Base-by-base conservation (phyloP, 2,797 vertebrate genomes). In the Periophthalmus magnuspinnatus region DNA sequence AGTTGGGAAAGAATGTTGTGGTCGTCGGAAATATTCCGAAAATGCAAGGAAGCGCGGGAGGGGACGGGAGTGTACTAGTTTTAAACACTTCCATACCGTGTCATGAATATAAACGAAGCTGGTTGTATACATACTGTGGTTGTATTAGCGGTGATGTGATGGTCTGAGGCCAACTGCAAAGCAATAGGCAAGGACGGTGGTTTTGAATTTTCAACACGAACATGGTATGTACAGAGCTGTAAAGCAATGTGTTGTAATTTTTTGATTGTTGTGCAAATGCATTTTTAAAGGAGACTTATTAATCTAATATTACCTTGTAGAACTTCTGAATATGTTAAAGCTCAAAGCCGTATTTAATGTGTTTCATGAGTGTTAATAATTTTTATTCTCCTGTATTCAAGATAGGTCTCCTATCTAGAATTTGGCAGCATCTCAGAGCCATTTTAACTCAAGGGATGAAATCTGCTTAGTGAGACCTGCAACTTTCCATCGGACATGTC, bases 1-100 rank as follows among this genome's bases (percentile, higher is more conserved):
- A 90, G 86, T 86, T 90, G 90, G 85, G 91, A 89, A 93, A 91
- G 87, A 90, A 90, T 94, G 93, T 78, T 92, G 93, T 91, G 93
- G 93, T 92, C 66, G 45, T 78, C 78, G 72, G 79, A 93, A 83
- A 84, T 91, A 94, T 94, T 92, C 87, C 65, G 90, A 92, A 91
- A 90, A 94, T 94, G 91, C 90, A 80, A 81, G 5, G 89, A 88
- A 90, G 61, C 76, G 90, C 89, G 88, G 86, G 89, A 86, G 84
- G 87, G 88, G 78, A 76, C 19, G 32, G 61, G 16, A 41, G 69
- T 34, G 67, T 45, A 60, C 61, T 21, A 1, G 2, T 59, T 60
- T 56, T 28, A 64, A 61, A 38, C 5, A 22, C 24, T 57, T 17
- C 6, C 61, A 65, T 56, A 21, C 7, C 28, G 36, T 52, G 6